Evolutionary conservation across 2,888 invertebrate species (phyloP).

Genomic region (Heterodera filipjevi): DNA sequence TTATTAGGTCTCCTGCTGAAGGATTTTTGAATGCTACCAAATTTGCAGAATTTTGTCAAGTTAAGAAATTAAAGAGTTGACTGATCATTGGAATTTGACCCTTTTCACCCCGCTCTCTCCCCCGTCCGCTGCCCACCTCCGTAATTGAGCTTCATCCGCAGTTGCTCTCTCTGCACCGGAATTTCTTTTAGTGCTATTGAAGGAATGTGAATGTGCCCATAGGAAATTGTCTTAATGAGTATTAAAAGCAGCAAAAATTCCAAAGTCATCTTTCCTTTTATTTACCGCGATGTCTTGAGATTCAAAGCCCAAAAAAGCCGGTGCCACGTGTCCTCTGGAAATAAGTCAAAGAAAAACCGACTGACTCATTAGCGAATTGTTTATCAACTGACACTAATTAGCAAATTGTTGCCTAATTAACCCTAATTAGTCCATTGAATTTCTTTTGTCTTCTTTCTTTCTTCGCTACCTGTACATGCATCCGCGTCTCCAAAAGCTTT

Average conservation of each 20-base stretch:
- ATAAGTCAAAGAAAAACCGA: not conserved
- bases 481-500: slow-evolving; percentile 66
- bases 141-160: slow-evolving; percentile 62
- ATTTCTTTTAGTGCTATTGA: slow-evolving; percentile 62
- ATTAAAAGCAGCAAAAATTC: slow-evolving; percentile 43
- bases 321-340: slow-evolving; percentile 67
- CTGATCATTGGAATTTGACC: too few relatives aligned
- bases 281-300: slow-evolving; percentile 40
- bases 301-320: slow-evolving; percentile 66
- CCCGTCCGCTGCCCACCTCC: too few relatives aligned
- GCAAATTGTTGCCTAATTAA: not conserved
- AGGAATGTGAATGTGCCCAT: slow-evolving; percentile 62
- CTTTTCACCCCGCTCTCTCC: too few relatives aligned
- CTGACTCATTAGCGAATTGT: not conserved
- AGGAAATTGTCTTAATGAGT: slow-evolving; percentile 44
- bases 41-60: too few relatives aligned
- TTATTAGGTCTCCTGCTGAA: too few relatives aligned
- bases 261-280: not conserved
- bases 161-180: slow-evolving; percentile 64
- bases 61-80: too few relatives aligned
- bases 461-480: slow-evolving; percentile 66
- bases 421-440: not conserved
- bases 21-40: too few relatives aligned
- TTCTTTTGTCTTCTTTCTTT: not conserved
- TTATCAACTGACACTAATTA: not conserved